A percentile compares a stretch with the other conserved stretches of the same genome.
Conservation (phyloP, 2,797 vertebrate species). For the Pangasius djambal region DNA sequence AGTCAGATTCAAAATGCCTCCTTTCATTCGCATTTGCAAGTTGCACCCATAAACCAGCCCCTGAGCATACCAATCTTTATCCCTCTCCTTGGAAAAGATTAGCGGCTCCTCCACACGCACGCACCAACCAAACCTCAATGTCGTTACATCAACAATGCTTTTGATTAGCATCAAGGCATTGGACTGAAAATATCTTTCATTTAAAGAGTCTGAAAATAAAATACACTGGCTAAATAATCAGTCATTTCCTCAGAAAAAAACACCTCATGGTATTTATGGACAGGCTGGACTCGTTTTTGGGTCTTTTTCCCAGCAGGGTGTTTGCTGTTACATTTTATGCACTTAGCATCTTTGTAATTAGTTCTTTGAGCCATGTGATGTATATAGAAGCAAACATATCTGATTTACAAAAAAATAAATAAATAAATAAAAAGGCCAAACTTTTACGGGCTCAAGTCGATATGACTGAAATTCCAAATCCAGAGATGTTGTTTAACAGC, state of each 20-base stretch:
- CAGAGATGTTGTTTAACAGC: constrained; percentile 23
- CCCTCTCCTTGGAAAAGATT: constrained; percentile 31
- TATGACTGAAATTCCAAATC: constrained; percentile 23
- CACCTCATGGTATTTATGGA: constrained; percentile 49
- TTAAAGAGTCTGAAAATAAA: constrained; percentile 44
- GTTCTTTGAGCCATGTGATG: neutral
- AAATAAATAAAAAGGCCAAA: neutral
- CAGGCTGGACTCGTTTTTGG: constrained; percentile 36
- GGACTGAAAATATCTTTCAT: constrained; percentile 39
- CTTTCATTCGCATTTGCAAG: constrained; percentile 43
- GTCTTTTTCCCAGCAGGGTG: constrained; percentile 45
- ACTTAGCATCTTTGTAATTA: constrained; percentile 34
- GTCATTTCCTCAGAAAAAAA: constrained; percentile 57
- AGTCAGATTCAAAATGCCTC: constrained; percentile 14
- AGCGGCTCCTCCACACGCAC: constrained; percentile 12
- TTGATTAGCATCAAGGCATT: constrained; percentile 46
- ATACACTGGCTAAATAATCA: constrained; percentile 44
- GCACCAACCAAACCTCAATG: constrained; percentile 8
- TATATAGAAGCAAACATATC: constrained; percentile 22
- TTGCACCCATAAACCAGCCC: constrained; percentile 30
- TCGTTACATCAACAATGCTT: constrained; percentile 13
- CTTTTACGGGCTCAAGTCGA: constrained; percentile 34
- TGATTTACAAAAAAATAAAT: constrained; percentile 3
- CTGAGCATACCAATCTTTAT: constrained; percentile 13
- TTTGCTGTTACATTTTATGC: constrained; percentile 23